Base-by-base conservation (phyloP, 2,797 vertebrate species). In the Artibeus lituratus region DNA sequence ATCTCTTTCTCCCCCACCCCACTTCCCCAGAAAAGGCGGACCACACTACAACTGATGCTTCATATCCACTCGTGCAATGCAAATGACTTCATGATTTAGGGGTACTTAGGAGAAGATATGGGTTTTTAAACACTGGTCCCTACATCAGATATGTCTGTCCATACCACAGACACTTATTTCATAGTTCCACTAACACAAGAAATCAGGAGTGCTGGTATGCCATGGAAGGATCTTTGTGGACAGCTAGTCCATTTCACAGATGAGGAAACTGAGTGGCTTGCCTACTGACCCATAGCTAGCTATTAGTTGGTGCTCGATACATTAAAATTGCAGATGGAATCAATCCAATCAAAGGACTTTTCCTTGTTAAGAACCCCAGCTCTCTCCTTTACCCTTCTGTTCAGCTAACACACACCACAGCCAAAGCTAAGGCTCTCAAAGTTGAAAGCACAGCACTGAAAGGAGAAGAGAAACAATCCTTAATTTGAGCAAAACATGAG, bases 291-390 rank as follows among this genome's bases (percentile, higher is more conserved):
- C n/a, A 76, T 6, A 84, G 39, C 42, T 53, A 69, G 29, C 88
- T 72, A 76, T 35, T 82, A 90, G 21, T n/a, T 49, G 91, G 65
- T 44, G 57, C 10, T 26, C 49, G 49, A 55, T 74, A 16, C 86
- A 74, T 49, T 53, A 77, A 73, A 90, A 93, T 3, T 32, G 15
- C 22, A 80, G 62, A 82, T 74, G 44, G 89, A 80, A 83, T 91
- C 83, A 76, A 87, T 53, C 16, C n/a, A 78, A 55, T 44, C 69
- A 53, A 96, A 95, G 69, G n/a, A 85, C 76, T 49, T 82, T 81
- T 89, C 57, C 37, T 74, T 62, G 59, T 67, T 94, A 47, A 83
- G 94, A 78, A 70, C 51, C 12, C 29, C 47, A 78, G 3, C 51
- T 83, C 39, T 90, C 37, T 74, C 49, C 35, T 81, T 77, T 22